Evolutionary conservation across 2,113 vertebrate genomes (phyloP).

Genomic region (Corydoras sp.): DNA sequence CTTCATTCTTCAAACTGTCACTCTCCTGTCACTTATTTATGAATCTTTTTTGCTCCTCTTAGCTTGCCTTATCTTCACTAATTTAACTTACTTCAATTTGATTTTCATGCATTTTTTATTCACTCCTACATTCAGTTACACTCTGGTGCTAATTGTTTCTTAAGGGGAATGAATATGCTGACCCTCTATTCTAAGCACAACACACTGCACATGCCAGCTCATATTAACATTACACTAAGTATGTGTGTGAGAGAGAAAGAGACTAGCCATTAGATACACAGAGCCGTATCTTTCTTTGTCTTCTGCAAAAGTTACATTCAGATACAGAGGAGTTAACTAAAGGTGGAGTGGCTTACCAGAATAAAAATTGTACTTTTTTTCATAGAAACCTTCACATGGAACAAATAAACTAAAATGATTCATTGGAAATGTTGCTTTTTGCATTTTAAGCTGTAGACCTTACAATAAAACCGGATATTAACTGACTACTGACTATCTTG

Average conservation of each 20-base stretch:
- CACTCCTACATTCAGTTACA: conserved; percentile 16
- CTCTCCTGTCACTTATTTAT: too few species aligned
- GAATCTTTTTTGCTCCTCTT: neutral
- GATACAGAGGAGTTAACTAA: too few species aligned
- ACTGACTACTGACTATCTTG: too few species aligned
- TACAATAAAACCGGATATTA: too few species aligned
- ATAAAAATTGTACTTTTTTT: too few species aligned
- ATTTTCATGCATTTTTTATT: conserved; percentile 26
- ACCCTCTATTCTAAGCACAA: neutral
- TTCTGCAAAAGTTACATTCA: too few species aligned
- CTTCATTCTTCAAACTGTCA: too few species aligned
- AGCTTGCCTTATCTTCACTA: neutral
- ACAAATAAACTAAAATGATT: too few species aligned
- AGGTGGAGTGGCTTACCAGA: too few species aligned
- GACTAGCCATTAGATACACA: neutral
- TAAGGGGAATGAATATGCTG: conserved; percentile 22
- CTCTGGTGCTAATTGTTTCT: conserved; percentile 24
- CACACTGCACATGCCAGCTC: conserved; percentile 14
- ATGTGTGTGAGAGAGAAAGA: conserved; percentile 7
- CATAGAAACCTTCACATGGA: too few species aligned
- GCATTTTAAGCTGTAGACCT: too few species aligned
- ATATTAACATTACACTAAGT: conserved; percentile 25
- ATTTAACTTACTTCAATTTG: neutral
- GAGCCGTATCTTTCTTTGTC: neutral
- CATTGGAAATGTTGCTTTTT: too few species aligned